These are phyloP conservation scores for Pentamera pediparva DNA, from an alignment of 53 echinoderm and acorn worm species.

Conservation along the genomic window DNA sequence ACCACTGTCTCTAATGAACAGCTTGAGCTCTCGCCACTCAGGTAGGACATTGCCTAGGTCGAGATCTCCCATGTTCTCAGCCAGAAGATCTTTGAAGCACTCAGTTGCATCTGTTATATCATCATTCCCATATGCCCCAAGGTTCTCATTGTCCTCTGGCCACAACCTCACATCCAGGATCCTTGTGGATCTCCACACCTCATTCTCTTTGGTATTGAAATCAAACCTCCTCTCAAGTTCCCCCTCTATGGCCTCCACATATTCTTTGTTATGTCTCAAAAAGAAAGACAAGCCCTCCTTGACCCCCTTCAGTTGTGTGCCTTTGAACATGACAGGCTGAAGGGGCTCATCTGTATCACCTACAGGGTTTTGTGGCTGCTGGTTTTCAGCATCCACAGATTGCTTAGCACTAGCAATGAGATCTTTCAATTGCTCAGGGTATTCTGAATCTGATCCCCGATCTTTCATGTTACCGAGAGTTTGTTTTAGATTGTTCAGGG, in stretches of 20 bases:
- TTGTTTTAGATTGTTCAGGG: background rate
- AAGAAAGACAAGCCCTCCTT: conserved; percentile 1
- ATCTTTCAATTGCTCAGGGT: conserved; percentile 4
- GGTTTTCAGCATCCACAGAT: conserved; percentile 1
- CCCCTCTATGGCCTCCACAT: conserved; percentile 5
- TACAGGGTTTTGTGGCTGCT: background rate
- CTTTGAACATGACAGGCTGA: conserved; percentile 11
- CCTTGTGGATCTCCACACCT: background rate
- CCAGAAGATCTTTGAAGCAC: conserved; percentile 20
- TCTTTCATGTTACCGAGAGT: conserved; percentile 12
- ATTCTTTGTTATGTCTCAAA: conserved; percentile 11
- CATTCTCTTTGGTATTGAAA: conserved; percentile 1
- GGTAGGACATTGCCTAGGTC: background rate
- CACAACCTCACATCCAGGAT: conserved; percentile 3
- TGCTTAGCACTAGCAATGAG: conserved; percentile 1
- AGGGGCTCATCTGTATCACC: background rate
- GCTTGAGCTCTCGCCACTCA: conserved; percentile 4
- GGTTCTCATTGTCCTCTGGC: background rate
- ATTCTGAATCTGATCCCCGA: background rate
- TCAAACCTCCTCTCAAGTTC: background rate
- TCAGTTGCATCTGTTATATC: conserved; percentile 2
- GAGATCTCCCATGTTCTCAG: background rate
- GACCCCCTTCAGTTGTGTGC: conserved; percentile 3
- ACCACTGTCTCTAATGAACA: background rate
- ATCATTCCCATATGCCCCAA: background rate